Base-by-base conservation (phyloP, 2,113 vertebrate genomes). In the Misgurnus mizolepis region DNA sequence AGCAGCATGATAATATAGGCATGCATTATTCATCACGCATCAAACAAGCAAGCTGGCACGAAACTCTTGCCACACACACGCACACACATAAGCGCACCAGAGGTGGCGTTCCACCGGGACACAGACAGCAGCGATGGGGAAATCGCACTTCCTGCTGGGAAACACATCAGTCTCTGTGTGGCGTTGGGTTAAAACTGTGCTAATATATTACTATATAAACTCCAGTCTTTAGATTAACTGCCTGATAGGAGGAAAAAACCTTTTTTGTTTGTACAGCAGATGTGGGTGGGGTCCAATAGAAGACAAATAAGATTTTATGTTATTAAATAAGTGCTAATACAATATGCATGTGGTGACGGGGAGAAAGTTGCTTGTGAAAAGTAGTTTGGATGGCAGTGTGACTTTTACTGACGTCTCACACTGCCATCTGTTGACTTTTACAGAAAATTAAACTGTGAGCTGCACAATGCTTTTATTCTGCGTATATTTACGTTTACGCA, bases 371-470 rank as follows among this genome's bases (percentile, higher is more conserved):
- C 85, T 82, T 77, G 14, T 70, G 83, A 83, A 86, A 27, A 89
- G 86, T 81, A 85, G 88, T 88, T 83, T 83, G 73, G 76, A 73
- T 82, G 79, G 81, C 69, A 74, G 66, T 79, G 58, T 78, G 86
- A 34, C 77, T 87, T 88, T 80, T 64, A 79, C 22, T 67, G 76
- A 72, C 22, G 22, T 27, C 27, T 77, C 86, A 90, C 89, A 87
- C 88, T 88, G 91, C 91, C 93, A 91, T 90, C 92, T 92, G 87
- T 86, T 85, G 92, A 80, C 86, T 78, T 73, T 81, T 76, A 76
- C 82, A 75, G 67, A 82, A 70, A 90, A 77, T 90, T 78, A 89
- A 90, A 66, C 75, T 77, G 53, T 61, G 49, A 47, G 10, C 4
- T 47, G 10, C 45, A 47, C 22, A 22, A 22, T 22, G 22, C 22